Base-by-base conservation (phyloP, 2,113 vertebrate species). In the Porphyrio hochstetteri region DNA sequence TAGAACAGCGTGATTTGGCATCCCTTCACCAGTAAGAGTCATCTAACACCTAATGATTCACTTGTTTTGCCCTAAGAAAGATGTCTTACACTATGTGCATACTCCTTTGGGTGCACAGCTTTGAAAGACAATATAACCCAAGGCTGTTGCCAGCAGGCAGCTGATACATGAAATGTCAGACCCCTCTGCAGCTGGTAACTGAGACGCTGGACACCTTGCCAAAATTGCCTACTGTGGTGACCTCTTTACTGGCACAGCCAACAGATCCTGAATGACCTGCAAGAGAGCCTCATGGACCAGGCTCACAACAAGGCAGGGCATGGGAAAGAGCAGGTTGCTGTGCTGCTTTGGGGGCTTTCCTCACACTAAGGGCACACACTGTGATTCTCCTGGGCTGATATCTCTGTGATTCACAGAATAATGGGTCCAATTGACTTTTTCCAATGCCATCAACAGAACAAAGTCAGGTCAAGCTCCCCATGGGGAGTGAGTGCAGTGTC, bases 31-130 rank as follows among this genome's bases (percentile, higher is more conserved):
- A 71, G 7, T 19, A 68, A 89, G 35, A 82, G 35, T 82, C 23
- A 89, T 72, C 78, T 59, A 69, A 38, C 77, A 91, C n/a, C 48
- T 53, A 35, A 28, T 95, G 87, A 76, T 84, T 96, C 55, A 93
- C 52, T 92, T 84, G 25, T 78, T 94, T 91, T 85, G 57, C 57
- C 19, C 1, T 56, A 46, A 77, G 40, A 94, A 55, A 8, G 0
- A 63, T 55, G 52, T 42, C 33, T 76, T 64, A 28, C 23, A 52
- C 74, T 59, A 71, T 1, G 1, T 65, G 46, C 27, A 3, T 25
- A 35, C n/a, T 52, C 52, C 48, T 79, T 42, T 86, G 35, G 12
- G 61, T 82, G n/a, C 65, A 57, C 40, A 48, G 44, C n/a, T 95
- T 76, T 90, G 87, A 90, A 90, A 91, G 65, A 40, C 28, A 82